Evolutionary conservation across 2,113 vertebrate genomes (phyloP).

Genomic region (Myrmophylax atrothorax): DNA sequence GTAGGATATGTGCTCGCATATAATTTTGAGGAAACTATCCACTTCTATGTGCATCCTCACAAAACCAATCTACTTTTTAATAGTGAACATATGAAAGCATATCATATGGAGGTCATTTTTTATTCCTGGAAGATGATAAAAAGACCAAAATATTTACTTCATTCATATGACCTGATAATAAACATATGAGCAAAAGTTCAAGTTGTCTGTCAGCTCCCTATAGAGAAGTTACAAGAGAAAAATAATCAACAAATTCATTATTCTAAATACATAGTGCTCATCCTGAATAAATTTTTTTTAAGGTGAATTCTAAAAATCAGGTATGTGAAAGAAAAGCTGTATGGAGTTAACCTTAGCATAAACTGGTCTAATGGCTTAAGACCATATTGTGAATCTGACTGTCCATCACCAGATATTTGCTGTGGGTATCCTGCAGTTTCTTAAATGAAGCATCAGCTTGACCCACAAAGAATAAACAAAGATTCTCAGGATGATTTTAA

Average conservation of each 20-base stretch:
- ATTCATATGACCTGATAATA: not conserved
- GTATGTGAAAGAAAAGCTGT: not conserved
- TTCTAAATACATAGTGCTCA: not conserved
- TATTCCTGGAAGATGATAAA: not conserved
- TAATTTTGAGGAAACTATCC: too few species aligned
- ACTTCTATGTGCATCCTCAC: not conserved
- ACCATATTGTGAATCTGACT: not conserved
- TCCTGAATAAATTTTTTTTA: not conserved
- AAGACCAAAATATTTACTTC: not conserved
- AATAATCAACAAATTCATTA: not conserved
- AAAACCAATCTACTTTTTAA: not conserved
- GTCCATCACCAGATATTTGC: not conserved
- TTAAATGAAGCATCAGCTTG: conserved; percentile 39
- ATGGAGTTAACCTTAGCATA: not conserved
- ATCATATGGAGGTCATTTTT: not conserved
- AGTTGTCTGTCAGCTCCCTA: not conserved
- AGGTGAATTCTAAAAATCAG: not conserved
- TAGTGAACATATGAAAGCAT: not conserved
- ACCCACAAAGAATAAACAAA: conserved; percentile 35
- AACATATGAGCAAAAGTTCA: not conserved
- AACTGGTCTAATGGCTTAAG: not conserved
- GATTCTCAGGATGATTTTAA: conserved; percentile 35
- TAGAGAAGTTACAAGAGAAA: not conserved
- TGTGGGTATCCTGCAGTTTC: conserved; percentile 4
- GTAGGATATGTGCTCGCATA: too few species aligned